Evolutionary conservation across 2,113 vertebrate species (phyloP).

Genomic region (Boleophthalmus pectinirostris): DNA sequence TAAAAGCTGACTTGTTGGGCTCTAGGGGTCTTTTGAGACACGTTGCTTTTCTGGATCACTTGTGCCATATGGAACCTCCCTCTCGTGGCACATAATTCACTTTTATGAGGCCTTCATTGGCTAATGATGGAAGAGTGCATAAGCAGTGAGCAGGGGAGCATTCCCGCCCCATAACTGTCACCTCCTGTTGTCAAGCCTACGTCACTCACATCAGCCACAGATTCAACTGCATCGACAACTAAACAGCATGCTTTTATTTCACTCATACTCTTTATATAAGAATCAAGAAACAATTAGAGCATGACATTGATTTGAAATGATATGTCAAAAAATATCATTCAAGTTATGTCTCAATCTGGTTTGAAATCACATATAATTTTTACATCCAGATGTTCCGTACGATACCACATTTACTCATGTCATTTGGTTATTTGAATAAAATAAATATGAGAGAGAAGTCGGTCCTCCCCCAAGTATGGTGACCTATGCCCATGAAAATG

Average conservation of each 20-base stretch:
- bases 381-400: too few species aligned
- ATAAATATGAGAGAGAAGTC: not conserved
- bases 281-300: constrained; percentile 41
- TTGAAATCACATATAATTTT: too few species aligned
- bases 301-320: constrained; percentile 27
- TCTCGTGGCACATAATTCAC: constrained; percentile 74
- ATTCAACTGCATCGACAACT: constrained; percentile 29
- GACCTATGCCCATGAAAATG: not conserved
- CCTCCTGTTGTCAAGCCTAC: constrained; percentile 44
- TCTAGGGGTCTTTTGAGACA: constrained; percentile 72
- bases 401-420: constrained; percentile 17
- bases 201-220: constrained; percentile 52
- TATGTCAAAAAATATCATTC: not conserved
- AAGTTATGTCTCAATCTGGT: too few species aligned
- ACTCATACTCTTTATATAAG: constrained; percentile 29
- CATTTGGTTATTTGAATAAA: not conserved
- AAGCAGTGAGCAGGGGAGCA: constrained; percentile 62
- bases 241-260: constrained; percentile 9
- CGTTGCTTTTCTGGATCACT: constrained; percentile 78
- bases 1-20: constrained; percentile 74
- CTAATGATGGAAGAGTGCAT: constrained; percentile 76
- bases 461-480: too few species aligned
- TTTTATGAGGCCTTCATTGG: constrained; percentile 78
- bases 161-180: constrained; percentile 62
- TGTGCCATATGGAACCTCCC: constrained; percentile 78